phyloP scores from a whole-genome alignment of 2,113 vertebrate species.

The Etia nguti region DNA sequence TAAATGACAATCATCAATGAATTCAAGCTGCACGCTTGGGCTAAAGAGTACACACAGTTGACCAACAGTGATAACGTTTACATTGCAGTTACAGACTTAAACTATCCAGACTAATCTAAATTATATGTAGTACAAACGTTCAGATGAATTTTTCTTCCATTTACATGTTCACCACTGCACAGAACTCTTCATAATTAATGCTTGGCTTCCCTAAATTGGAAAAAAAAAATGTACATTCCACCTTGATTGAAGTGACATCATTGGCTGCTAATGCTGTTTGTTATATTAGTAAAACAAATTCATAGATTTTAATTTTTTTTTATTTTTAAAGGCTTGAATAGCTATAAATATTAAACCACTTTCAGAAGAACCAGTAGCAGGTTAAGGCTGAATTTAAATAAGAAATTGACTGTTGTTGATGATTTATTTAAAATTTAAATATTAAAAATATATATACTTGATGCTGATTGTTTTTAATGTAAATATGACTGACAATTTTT shows the following conservation, averaged over 20 bases:
- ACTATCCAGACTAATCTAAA: neutral
- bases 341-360: neutral
- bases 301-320: neutral
- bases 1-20: neutral
- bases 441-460: neutral
- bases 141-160: neutral
- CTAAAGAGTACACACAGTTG: neutral
- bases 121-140: neutral
- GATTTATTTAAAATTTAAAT: neutral
- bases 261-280: neutral
- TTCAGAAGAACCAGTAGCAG: neutral
- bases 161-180: neutral
- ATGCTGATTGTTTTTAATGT: neutral
- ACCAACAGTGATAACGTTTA: neutral
- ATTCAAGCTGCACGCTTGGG: neutral
- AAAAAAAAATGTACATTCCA: neutral
- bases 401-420: neutral
- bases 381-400: neutral
- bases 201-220: neutral
- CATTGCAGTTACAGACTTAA: neutral
- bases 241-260: neutral
- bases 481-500: neutral
- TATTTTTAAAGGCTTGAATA: neutral
- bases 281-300: neutral
- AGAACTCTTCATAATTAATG: neutral